phyloP scores from a whole-genome alignment of 2,888 invertebrate species.

The Brenthis hecate region DNA sequence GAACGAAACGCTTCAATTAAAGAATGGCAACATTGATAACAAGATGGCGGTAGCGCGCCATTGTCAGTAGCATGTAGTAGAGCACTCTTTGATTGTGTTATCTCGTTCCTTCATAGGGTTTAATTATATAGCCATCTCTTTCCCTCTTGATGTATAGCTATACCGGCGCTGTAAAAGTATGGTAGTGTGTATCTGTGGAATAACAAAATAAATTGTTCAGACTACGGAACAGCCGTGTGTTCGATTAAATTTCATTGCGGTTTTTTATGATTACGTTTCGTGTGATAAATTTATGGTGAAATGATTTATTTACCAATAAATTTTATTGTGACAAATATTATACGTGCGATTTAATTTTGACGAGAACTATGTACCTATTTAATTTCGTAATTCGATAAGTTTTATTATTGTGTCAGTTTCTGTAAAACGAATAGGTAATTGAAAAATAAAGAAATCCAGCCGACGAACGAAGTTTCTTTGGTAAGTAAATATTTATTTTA shows the following conservation, averaged over 20 bases:
- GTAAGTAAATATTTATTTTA: not conserved
- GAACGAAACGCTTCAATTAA: conserved; percentile 26
- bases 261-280: conserved; percentile 60
- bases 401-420: conserved; percentile 11
- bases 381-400: conserved; percentile 28
- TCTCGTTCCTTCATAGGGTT: conserved; percentile 33
- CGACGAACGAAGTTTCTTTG: not conserved
- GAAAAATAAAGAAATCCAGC: conserved; percentile 5
- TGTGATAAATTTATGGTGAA: conserved; percentile 27
- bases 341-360: conserved; percentile 19
- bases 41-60: conserved; percentile 48
- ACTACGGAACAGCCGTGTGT: conserved; percentile 61
- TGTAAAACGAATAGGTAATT: not conserved
- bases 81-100: conserved; percentile 25
- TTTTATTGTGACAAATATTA: conserved; percentile 14
- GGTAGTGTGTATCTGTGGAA: conserved; percentile 29
- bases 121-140: conserved; percentile 29
- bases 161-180: conserved; percentile 26
- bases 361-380: conserved; percentile 24
- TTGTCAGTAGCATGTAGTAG: conserved; percentile 30
- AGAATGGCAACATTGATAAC: conserved; percentile 40
- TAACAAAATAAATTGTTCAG: conserved; percentile 46
- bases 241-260: conserved; percentile 58
- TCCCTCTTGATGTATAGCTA: conserved; percentile 29
- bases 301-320: conserved; percentile 28